A percentile compares a stretch with the other conserved stretches of the same genome.
phyloP scores from a whole-genome alignment of 2,113 vertebrate genomes.

The Trachemys scripta region DNA sequence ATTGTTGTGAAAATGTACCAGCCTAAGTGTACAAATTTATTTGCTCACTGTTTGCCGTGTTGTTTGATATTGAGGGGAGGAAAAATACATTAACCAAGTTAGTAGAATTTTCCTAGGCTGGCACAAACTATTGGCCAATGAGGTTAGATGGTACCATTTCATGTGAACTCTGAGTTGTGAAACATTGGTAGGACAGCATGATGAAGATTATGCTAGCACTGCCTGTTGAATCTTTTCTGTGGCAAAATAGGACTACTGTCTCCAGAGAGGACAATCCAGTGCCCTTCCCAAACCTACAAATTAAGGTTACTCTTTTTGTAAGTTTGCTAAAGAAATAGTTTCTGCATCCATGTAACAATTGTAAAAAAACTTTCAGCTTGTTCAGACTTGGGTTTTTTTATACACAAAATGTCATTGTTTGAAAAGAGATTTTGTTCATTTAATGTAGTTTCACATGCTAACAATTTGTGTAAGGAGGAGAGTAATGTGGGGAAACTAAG shows the following conservation, averaged over 20 bases:
- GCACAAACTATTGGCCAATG: neutral
- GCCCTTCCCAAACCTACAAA: rapidly evolving
- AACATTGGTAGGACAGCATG: neutral
- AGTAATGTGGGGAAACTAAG: slow-evolving; percentile 42
- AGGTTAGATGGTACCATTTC: neutral
- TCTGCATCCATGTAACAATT: neutral
- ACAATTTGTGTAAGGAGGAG: neutral
- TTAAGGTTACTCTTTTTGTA: neutral
- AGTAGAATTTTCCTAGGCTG: neutral
- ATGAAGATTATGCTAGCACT: neutral
- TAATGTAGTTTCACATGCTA: neutral
- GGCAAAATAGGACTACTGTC: neutral
- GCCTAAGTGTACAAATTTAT: neutral
- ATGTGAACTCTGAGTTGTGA: neutral
- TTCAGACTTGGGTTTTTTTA: neutral
- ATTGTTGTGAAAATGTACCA: neutral
- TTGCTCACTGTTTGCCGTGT: neutral
- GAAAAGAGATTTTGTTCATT: neutral
- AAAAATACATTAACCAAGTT: neutral
- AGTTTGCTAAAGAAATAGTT: neutral
- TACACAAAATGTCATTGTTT: neutral
- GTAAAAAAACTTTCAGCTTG: neutral
- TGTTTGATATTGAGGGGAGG: neutral
- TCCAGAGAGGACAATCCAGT: neutral
- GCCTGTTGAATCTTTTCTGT: neutral